Conservation (phyloP, 2,113 vertebrate species). For the Erythrocercus mccallii region DNA sequence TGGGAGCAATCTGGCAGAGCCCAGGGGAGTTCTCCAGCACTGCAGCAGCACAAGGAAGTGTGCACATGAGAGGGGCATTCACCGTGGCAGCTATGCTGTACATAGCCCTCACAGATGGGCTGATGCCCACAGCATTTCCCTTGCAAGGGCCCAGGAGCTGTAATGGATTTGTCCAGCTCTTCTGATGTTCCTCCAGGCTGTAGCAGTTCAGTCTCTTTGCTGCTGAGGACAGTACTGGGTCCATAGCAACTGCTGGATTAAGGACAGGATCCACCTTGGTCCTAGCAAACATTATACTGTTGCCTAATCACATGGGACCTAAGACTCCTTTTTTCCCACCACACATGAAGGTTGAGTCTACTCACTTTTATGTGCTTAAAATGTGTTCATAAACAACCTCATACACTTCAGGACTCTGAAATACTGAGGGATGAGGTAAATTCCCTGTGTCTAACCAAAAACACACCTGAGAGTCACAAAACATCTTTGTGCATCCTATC, state of each 20-base stretch:
- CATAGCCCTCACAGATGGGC: neutral
- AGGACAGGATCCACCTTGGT: neutral
- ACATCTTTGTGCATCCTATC: neutral
- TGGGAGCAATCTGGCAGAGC: neutral
- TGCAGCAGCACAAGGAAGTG: neutral
- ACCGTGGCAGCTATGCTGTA: rapidly evolving
- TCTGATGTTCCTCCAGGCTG: neutral
- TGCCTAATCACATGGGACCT: rapidly evolving
- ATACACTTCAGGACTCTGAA: neutral
- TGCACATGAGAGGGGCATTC: neutral
- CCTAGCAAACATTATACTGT: neutral
- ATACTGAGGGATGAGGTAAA: neutral
- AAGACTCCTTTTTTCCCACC: neutral
- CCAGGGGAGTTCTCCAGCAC: neutral
- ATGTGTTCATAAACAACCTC: neutral
- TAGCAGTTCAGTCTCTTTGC: neutral
- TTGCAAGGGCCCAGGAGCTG: rapidly evolving
- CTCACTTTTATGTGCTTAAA: neutral
- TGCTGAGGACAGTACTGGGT: neutral
- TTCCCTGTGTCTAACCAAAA: neutral
- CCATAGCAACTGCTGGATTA: neutral
- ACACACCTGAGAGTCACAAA: neutral
- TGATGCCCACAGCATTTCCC: neutral
- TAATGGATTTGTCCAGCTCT: neutral
- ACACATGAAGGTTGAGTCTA: neutral